Conservation (phyloP, 2,113 vertebrate genomes). For the Theristicus caerulescens region DNA sequence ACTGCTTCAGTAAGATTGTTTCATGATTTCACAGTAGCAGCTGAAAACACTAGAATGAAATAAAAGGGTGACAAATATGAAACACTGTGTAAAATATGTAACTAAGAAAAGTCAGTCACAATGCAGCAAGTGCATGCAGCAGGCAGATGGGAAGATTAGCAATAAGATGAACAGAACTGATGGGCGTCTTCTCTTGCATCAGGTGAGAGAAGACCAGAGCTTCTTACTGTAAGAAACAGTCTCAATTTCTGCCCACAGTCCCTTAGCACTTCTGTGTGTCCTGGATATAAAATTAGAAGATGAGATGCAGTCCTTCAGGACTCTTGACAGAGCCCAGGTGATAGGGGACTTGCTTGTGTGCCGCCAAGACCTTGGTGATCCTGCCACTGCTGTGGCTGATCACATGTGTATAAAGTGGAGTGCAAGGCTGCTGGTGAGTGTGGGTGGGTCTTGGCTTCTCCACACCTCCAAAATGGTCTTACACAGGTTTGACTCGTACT, state of each 20-base stretch:
- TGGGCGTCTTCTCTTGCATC: not conserved
- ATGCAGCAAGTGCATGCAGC: rapidly evolving
- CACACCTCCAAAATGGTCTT: not conserved
- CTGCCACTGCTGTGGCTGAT: not conserved
- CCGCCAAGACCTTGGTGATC: not conserved
- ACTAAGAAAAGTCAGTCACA: not conserved
- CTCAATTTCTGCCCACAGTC: not conserved
- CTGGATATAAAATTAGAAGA: not conserved
- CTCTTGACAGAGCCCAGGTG: not conserved
- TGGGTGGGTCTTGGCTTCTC: not conserved
- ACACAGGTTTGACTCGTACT: not conserved
- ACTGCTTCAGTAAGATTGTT: not conserved
- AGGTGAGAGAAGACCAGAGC: not conserved
- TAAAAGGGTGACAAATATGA: not conserved
- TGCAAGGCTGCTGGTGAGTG: not conserved
- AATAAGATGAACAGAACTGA: not conserved
- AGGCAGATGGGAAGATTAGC: not conserved
- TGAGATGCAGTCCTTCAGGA: not conserved
- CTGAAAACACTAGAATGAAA: not conserved
- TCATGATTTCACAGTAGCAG: not conserved
- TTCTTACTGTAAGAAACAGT: not conserved
- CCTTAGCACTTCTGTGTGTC: not conserved
- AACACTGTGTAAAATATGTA: not conserved
- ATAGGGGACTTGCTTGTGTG: not conserved
- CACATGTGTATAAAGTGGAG: rapidly evolving